phyloP scores from a whole-genome alignment of 2,113 vertebrate genomes.

The Rutilus rutilus region DNA sequence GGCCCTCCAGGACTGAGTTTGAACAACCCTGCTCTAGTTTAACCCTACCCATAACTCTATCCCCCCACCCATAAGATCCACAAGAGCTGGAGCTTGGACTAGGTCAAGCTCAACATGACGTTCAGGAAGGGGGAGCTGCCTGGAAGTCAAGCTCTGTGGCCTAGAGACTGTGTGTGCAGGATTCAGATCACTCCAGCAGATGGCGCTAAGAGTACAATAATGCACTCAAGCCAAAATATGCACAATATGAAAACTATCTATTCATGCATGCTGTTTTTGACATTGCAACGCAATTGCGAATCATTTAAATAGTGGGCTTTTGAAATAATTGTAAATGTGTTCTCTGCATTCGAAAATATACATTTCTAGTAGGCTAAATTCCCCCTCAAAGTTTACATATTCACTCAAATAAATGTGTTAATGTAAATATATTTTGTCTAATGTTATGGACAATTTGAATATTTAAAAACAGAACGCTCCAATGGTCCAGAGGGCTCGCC shows the following conservation, averaged over 20 bases:
- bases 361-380: neutral
- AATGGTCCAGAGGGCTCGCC: neutral
- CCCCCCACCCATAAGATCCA: too few species aligned
- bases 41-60: too few species aligned
- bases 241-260: neutral
- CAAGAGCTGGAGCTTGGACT: too few species aligned
- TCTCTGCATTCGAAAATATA: neutral
- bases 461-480: neutral
- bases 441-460: neutral
- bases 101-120: too few species aligned
- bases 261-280: neutral
- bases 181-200: conserved; percentile 1
- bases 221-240: neutral
- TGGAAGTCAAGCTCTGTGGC: too few species aligned
- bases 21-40: too few species aligned
- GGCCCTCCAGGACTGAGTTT: too few species aligned
- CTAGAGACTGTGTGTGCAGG: neutral
- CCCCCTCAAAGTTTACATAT: neutral
- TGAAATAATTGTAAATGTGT: neutral
- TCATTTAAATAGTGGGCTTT: neutral
- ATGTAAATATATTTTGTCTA: neutral
- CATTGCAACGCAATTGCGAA: neutral
- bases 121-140: too few species aligned
- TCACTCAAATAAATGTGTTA: neutral
- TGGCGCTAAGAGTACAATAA: neutral